A percentile compares a stretch with the other conserved stretches of the same genome.
Evolutionary conservation across 2,797 vertebrate genomes (phyloP).

Genomic region (Tapirus indicus): DNA sequence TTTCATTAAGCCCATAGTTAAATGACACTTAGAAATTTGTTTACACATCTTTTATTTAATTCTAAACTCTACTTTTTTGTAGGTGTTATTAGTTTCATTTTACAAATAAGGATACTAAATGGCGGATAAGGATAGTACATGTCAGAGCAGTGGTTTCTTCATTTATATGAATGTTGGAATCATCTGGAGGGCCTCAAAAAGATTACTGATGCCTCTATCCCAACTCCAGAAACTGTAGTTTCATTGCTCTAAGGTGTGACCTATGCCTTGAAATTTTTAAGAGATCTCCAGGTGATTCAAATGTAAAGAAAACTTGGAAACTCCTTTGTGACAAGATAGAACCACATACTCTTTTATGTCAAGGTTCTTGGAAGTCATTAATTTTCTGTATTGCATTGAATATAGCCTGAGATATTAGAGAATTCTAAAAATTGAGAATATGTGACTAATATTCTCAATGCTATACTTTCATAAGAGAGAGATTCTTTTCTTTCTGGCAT

Average conservation of each 20-base stretch:
- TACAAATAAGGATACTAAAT: slow-evolving; percentile 26
- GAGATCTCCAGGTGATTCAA: neutral
- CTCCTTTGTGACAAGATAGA: neutral
- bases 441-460: neutral
- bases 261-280: neutral
- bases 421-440: neutral
- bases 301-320: slow-evolving; percentile 15
- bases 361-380: neutral
- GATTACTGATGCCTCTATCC: neutral
- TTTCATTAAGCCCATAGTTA: neutral
- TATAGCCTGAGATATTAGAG: neutral
- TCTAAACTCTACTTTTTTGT: neutral
- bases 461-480: neutral
- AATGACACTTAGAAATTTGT: neutral
- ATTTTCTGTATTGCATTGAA: slow-evolving; percentile 3
- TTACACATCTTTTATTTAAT: neutral
- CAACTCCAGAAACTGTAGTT: neutral
- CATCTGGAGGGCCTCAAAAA: neutral
- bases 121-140: neutral
- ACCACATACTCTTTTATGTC: neutral
- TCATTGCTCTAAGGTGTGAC: neutral
- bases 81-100: neutral
- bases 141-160: neutral
- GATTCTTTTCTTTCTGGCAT: neutral
- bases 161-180: neutral